Evolutionary conservation across 1,140 invertebrate genomes (phyloP), one percentile per base, ranked within the genome.

Genomic region (Holotrichia oblita): DNA sequence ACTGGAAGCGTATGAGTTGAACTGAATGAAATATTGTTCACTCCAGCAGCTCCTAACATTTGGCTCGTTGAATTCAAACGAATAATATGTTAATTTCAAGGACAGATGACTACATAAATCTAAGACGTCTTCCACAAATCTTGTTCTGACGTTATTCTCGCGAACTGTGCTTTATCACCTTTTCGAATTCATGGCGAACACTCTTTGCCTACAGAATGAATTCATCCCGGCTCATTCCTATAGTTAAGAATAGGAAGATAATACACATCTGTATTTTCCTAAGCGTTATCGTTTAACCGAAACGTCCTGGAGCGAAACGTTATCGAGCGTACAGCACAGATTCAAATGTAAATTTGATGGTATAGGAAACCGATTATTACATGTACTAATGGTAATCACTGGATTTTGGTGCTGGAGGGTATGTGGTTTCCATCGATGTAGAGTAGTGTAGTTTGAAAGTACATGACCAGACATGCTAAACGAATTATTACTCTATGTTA

Each of bases 361-460:
- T 22, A 69, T 69, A 69, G 61, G 61, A 69, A 69, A 27, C 61
- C 61, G 61, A 69, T 69, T 69, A 69, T 69, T 69, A 69, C 61
- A 69, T 69, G 24, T 22, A 7, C 6, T 69, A 69, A 69, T 27
- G 12, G 61, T 69, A 69, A 69, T 69, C 61, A 69, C 22, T 34
- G 61, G 24, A 69, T 69, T 69, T 69, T 14, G 59, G 22, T 0
- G 61, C 61, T 22, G 24, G 61, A 69, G 9, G 61, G 10, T 14
- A 48, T 48, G 44, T 48, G 44, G 44, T 14, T 48, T 48, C 1
- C 61, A 69, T 10, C 14, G 42, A 14, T 44, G 59, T 20, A 8
- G 59, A 8, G 61, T 69, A 69, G 61, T 22, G 2, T 2, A 69
- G 61, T 69, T 69, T 22, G 22, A 69, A 69, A 24, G 27, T 27